Evolutionary conservation across 2,888 invertebrate species (phyloP), one percentile per base, ranked within the genome.

Genomic region (Idaea biselata): DNA sequence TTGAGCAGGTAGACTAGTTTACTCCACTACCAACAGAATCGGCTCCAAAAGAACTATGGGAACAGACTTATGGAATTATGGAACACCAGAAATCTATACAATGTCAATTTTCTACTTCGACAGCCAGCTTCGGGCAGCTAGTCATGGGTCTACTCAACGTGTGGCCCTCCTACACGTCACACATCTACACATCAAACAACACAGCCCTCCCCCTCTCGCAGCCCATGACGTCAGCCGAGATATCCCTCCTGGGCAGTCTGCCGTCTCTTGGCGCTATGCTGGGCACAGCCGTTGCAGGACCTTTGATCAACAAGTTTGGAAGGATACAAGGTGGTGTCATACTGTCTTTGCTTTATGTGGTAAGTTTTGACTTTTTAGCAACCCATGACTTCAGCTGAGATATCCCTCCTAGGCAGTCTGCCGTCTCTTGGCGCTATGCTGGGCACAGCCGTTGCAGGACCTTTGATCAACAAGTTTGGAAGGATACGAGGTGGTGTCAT

Each of bases 161-260:
- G 0, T 95, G 94, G 94, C 89, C 94, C 0, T 94, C 95, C 0
- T 94, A 94, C 61, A 93, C 94, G 0, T 75, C 93, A 0, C 83
- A 87, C 0, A 78, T 87, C 16, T 84, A 93, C 56, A 83, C 89
- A 16, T 84, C 88, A 0, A 74, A 80, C 2, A 72, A 82, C 16
- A 85, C 91, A 0, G 93, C 93, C 0, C 44, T 44, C 8, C 76
- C 94, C 0, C 82, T 93, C 0, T 76, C 78, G 0, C 68, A 69
- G 0, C 90, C 93, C 0, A 87, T 95, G 85, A 86, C 89, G 11
- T 81, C 88, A 18, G 80, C 91, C 0, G 90, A 90, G 59, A 81
- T 86, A 1, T 93, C 94, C 0, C 88, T 94, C 83, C 75, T 95
- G 6, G 93, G 93, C 0, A 94, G 93, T 55, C 76, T 93, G 1